phyloP scores from a whole-genome alignment of 2,888 invertebrate species.

The Chydorus sphaericus region DNA sequence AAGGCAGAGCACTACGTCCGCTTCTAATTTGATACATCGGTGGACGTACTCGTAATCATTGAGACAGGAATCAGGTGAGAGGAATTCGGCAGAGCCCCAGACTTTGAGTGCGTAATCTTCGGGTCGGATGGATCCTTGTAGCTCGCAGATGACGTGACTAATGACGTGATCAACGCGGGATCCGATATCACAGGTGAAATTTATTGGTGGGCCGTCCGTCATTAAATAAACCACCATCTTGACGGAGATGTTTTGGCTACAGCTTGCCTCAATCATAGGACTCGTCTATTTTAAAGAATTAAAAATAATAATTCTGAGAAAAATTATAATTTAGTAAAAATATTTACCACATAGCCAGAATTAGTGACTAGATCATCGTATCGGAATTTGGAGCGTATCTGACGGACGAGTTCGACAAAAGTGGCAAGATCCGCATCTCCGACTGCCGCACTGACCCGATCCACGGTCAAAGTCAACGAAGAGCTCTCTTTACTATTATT shows the following conservation, averaged over 20 bases:
- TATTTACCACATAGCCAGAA: background rate
- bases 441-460: background rate
- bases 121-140: conserved; percentile 45
- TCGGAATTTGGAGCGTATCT: background rate
- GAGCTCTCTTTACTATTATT: background rate
- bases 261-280: conserved; percentile 42
- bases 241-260: background rate
- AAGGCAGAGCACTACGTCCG: conserved; percentile 60
- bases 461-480: background rate
- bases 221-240: conserved; percentile 5
- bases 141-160: conserved; percentile 30
- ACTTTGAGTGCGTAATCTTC: conserved; percentile 58
- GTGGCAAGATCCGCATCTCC: conserved; percentile 12
- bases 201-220: conserved; percentile 42
- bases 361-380: conserved; percentile 35
- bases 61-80: conserved; percentile 64
- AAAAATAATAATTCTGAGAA: conserved; percentile 4
- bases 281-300: conserved; percentile 39
- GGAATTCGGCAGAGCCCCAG: conserved; percentile 75
- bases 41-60: conserved; percentile 88
- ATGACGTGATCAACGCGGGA: conserved; percentile 30
- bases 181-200: conserved; percentile 66
- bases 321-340: background rate
- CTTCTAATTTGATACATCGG: conserved; percentile 79
- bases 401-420: conserved; percentile 11